Conservation (phyloP, 2,113 vertebrate genomes). For the Pelmatolapia mariae region DNA sequence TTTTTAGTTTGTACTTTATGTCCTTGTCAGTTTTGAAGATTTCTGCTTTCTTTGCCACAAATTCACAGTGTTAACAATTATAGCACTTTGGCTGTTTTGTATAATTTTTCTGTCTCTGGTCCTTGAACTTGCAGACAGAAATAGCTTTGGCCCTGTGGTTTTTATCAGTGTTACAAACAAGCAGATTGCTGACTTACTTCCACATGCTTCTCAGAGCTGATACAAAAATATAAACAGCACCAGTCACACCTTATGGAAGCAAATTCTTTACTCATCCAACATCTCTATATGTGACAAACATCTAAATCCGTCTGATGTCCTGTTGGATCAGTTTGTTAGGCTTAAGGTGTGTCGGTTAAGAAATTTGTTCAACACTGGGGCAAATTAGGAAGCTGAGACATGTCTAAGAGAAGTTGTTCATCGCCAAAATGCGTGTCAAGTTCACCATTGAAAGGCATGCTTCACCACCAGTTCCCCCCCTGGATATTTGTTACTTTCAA, state of each 20-base stretch:
- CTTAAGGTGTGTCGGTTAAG: background rate
- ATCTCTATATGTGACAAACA: background rate
- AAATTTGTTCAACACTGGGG: background rate
- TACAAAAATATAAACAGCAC: background rate
- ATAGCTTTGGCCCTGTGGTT: constrained; percentile 6
- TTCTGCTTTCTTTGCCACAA: background rate
- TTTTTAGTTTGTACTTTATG: background rate
- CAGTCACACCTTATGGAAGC: constrained; percentile 6
- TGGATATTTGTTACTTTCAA: background rate
- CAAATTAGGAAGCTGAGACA: background rate
- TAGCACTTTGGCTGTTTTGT: background rate
- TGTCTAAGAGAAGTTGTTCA: background rate
- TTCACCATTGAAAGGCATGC: background rate
- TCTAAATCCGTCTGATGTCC: background rate
- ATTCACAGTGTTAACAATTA: background rate
- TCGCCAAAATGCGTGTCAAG: background rate
- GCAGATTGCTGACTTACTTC: background rate
- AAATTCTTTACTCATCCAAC: background rate
- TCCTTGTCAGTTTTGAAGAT: background rate
- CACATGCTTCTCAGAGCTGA: background rate
- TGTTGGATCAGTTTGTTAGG: background rate
- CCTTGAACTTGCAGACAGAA: background rate
- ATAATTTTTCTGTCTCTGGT: background rate
- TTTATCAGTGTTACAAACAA: constrained; percentile 1
- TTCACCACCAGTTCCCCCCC: background rate